These are phyloP conservation scores for Gymnobelideus leadbeateri DNA, from an alignment of 2,113 vertebrate species.

Conservation along the genomic window DNA sequence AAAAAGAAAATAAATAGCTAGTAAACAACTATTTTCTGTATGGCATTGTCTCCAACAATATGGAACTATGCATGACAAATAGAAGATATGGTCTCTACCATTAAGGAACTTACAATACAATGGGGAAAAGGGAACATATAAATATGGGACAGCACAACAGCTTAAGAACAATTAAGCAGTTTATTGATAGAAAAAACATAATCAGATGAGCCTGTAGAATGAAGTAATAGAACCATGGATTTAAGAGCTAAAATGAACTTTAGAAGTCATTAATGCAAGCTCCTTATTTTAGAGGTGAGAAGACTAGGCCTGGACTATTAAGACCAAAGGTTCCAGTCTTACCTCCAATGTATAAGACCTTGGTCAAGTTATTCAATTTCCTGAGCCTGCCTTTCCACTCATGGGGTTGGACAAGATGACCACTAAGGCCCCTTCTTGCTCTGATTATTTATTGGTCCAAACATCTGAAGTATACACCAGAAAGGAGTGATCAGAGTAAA, in stretches of 20 bases:
- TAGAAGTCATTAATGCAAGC: not conserved
- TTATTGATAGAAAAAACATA: not conserved
- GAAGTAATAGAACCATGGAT: not conserved
- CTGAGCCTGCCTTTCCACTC: not conserved
- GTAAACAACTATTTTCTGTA: not conserved
- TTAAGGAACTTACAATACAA: not conserved
- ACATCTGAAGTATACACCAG: not conserved
- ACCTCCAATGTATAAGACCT: not conserved
- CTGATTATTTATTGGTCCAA: not conserved
- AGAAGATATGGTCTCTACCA: not conserved
- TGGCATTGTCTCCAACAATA: not conserved
- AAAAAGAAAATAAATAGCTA: not conserved
- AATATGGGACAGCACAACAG: not conserved
- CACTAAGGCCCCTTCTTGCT: not conserved
- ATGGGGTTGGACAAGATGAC: not conserved
- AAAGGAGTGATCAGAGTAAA: not conserved
- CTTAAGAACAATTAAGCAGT: not conserved
- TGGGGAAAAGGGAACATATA: not conserved
- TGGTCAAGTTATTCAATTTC: not conserved
- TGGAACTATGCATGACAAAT: not conserved
- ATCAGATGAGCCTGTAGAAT: not conserved
- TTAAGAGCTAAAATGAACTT: not conserved
- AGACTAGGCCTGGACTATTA: not conserved
- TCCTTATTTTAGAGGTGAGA: not conserved
- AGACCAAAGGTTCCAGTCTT: not conserved